These are phyloP conservation scores for Lynx canadensis DNA, from an alignment of 2,113 vertebrate species.

Conservation along the genomic window DNA sequence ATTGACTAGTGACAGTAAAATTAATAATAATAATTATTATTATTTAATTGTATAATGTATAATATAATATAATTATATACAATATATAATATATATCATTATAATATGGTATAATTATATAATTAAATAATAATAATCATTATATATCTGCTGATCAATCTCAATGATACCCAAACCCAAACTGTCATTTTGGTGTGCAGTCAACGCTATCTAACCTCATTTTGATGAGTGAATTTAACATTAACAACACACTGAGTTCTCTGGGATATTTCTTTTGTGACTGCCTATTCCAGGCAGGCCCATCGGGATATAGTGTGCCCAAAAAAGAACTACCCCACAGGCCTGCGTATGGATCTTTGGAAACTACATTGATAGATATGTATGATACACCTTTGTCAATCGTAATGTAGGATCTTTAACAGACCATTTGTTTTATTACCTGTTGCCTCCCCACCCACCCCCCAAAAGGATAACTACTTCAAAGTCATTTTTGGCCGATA, in stretches of 20 bases:
- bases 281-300: background rate
- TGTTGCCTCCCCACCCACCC: background rate
- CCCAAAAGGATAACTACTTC: background rate
- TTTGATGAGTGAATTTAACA: background rate
- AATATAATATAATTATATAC: no score
- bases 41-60: no score
- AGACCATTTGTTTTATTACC: background rate
- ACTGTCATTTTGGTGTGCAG: background rate
- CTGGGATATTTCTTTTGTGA: background rate
- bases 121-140: background rate
- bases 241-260: background rate
- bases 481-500: background rate
- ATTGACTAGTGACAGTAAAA: background rate
- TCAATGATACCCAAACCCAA: background rate
- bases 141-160: background rate
- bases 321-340: background rate
- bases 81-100: no score
- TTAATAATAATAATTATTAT: background rate
- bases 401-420: background rate
- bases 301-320: background rate
- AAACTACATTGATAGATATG: background rate
- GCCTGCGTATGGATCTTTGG: background rate
- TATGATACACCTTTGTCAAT: background rate
- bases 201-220: background rate
- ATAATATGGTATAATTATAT: no score